A percentile compares a stretch with the other conserved stretches of the same genome.
These are phyloP conservation scores for Sialia sialis DNA, from an alignment of 2,113 vertebrate genomes.

Conservation along the genomic window DNA sequence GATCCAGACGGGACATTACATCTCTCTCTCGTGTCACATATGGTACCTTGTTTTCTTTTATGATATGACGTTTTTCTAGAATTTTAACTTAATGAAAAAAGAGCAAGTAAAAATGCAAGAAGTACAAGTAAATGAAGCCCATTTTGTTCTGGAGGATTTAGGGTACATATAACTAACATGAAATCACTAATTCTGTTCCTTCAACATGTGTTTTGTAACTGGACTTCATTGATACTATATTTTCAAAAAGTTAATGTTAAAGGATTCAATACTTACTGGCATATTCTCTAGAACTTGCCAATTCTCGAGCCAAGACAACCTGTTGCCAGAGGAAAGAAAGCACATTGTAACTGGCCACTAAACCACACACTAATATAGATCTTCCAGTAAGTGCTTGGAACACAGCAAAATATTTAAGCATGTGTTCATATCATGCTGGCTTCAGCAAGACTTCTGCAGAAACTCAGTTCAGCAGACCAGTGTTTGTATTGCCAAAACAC, in stretches of 20 bases:
- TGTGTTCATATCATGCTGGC: neutral
- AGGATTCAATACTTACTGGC: constrained; percentile 85
- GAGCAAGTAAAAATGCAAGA: neutral
- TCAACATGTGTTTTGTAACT: neutral
- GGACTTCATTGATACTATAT: neutral
- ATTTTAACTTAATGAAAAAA: constrained; percentile 88
- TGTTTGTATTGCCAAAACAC: neutral
- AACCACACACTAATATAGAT: neutral
- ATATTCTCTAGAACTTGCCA: constrained; percentile 92
- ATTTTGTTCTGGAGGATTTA: neutral
- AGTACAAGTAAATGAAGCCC: neutral
- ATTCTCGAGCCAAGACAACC: constrained; percentile 96
- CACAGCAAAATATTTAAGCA: neutral
- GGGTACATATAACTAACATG: neutral
- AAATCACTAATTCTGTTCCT: neutral
- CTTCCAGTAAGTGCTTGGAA: neutral
- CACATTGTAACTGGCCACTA: neutral
- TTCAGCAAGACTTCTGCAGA: neutral
- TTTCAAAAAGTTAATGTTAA: neutral
- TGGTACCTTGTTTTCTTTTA: constrained; percentile 98
- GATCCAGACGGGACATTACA: constrained; percentile 95
- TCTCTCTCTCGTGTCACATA: constrained; percentile 97
- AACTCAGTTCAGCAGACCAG: neutral
- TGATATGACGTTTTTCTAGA: constrained; percentile 97
- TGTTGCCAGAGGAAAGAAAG: constrained; percentile 57